Evolutionary conservation across 2,113 vertebrate genomes (phyloP).

Genomic region (Pelodiscus sinensis): DNA sequence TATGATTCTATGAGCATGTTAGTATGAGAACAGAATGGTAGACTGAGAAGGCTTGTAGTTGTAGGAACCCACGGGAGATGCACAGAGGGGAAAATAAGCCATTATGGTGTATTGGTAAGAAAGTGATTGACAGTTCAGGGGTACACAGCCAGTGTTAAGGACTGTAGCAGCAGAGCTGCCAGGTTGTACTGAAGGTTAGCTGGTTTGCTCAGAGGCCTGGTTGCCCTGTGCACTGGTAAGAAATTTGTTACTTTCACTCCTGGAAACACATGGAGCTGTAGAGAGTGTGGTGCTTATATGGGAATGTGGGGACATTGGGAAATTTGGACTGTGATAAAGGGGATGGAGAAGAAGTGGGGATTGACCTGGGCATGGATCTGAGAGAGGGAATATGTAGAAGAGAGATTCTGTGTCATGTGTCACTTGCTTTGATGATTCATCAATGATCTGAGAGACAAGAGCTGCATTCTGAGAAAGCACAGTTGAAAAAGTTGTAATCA

Average conservation of each 20-base stretch:
- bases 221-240: too few species aligned
- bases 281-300: neutral
- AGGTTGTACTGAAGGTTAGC: too few species aligned
- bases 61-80: neutral
- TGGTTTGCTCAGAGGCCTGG: too few species aligned
- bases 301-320: neutral
- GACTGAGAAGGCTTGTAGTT: neutral
- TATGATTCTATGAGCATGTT: neutral
- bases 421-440: neutral
- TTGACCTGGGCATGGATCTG: neutral
- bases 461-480: neutral
- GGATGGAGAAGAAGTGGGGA: neutral
- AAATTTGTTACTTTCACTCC: too few species aligned
- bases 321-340: neutral
- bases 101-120: too few species aligned
- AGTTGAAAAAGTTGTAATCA: neutral
- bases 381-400: neutral
- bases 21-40: neutral
- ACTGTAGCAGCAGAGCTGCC: too few species aligned
- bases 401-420: neutral
- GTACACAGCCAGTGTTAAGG: too few species aligned
- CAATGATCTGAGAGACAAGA: neutral
- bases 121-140: too few species aligned
- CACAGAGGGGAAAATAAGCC: too few species aligned
- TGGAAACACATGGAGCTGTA: neutral